phyloP scores from a whole-genome alignment of 2,113 vertebrate species.

The Clarias batrachus region DNA sequence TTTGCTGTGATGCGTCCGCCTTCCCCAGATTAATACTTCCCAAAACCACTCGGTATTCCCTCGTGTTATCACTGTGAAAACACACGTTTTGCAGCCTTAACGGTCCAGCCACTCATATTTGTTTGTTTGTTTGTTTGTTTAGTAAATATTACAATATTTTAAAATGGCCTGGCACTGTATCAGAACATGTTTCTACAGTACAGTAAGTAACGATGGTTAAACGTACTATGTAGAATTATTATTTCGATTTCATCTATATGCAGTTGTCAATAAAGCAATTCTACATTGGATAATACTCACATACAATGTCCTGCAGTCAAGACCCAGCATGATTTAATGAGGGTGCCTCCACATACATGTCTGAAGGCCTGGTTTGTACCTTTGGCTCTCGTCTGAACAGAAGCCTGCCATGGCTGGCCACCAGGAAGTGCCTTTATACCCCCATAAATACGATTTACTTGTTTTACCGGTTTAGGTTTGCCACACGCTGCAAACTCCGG shows the following conservation, averaged over 20 bases:
- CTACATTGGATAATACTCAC: constrained; percentile 67
- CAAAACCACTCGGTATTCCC: constrained; percentile 73
- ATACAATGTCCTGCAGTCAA: constrained; percentile 91
- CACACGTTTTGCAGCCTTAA: background rate
- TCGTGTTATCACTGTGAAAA: constrained; percentile 55
- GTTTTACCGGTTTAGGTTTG: constrained; percentile 63
- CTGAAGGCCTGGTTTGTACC: constrained; percentile 24
- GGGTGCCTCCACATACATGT: constrained; percentile 84
- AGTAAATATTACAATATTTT: background rate
- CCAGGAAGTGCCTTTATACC: constrained; percentile 83
- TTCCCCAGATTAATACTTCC: constrained; percentile 74
- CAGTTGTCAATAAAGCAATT: background rate
- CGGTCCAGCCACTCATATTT: background rate
- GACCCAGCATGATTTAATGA: constrained; percentile 89
- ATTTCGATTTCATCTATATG: background rate
- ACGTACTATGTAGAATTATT: background rate
- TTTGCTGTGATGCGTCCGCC: constrained; percentile 72
- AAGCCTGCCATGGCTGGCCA: constrained; percentile 89
- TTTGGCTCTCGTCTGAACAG: constrained; percentile 73
- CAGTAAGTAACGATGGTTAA: background rate
- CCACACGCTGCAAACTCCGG: constrained; percentile 78
- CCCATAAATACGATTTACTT: constrained; percentile 77
- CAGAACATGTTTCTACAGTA: background rate
- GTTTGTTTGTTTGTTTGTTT: background rate
- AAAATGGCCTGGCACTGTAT: background rate